These are phyloP conservation scores for Mythimna lalbum DNA, from an alignment of 2,888 invertebrate species.

Conservation along the genomic window DNA sequence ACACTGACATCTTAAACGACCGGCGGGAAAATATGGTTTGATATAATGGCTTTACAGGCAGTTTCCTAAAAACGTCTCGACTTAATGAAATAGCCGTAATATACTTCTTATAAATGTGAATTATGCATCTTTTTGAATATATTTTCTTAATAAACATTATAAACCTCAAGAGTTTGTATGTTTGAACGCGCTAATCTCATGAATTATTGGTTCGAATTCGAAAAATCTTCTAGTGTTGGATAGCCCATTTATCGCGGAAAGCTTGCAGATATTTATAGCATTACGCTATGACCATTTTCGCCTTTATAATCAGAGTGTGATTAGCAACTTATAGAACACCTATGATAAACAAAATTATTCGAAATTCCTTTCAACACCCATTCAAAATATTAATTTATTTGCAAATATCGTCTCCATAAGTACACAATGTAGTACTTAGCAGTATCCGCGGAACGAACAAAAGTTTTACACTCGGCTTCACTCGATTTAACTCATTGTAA, in stretches of 20 bases:
- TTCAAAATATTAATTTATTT: conserved; percentile 13
- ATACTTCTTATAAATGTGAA: conserved; percentile 1
- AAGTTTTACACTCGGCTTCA: conserved; percentile 55
- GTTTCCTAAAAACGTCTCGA: conserved; percentile 20
- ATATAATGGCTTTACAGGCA: conserved; percentile 24
- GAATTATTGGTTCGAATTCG: no score
- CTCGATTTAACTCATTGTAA: conserved; percentile 61
- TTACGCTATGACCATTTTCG: no score
- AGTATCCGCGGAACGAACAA: conserved; percentile 30
- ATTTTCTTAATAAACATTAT: conserved; percentile 3
- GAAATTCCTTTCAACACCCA: not conserved
- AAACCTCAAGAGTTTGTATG: no score
- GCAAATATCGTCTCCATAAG: conserved; percentile 1
- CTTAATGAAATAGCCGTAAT: conserved; percentile 22
- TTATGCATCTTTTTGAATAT: conserved; percentile 1
- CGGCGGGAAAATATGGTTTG: not conserved
- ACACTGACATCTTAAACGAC: conserved; percentile 11
- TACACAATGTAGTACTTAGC: conserved; percentile 8
- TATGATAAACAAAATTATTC: conserved; percentile 5
- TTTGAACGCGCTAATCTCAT: no score
- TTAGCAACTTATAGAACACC: not conserved
- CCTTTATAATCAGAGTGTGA: no score
- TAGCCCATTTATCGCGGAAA: no score
- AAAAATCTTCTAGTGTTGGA: no score
- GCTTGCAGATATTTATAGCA: no score